Evolutionary conservation across 2,888 invertebrate species (phyloP).

Genomic region (Taenaris catops): DNA sequence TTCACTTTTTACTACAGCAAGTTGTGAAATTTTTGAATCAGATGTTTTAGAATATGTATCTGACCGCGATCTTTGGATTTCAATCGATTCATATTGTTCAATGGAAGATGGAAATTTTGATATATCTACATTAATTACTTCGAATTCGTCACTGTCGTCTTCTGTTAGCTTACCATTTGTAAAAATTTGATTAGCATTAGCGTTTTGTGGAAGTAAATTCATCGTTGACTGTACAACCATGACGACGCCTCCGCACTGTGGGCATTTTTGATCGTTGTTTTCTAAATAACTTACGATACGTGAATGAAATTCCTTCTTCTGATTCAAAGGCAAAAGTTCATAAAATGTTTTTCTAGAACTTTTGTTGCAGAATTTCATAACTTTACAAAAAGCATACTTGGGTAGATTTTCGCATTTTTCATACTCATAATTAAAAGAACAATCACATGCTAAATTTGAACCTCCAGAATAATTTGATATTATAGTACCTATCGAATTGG

Average conservation of each 20-base stretch:
- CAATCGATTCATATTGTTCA: constrained; percentile 9
- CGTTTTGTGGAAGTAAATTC: constrained; percentile 26
- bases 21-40: constrained; percentile 16
- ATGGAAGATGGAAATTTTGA: constrained; percentile 1
- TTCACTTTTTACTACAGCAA: constrained; percentile 16
- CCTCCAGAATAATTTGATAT: constrained; percentile 25
- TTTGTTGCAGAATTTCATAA: constrained; percentile 75
- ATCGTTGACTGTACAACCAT: constrained; percentile 50
- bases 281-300: constrained; percentile 71
- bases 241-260: constrained; percentile 61
- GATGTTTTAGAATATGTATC: constrained; percentile 21
- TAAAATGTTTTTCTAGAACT: constrained; percentile 74
- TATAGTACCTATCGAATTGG: constrained; percentile 26
- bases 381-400: constrained; percentile 77
- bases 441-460: constrained; percentile 48
- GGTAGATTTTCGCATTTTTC: constrained; percentile 54
- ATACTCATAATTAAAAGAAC: constrained; percentile 54
- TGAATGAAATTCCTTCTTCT: constrained; percentile 77
- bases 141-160: constrained; percentile 11
- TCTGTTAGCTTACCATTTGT: constrained; percentile 11
- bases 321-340: constrained; percentile 71
- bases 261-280: constrained; percentile 69
- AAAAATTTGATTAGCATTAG: constrained; percentile 3
- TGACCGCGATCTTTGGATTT: constrained; percentile 24
- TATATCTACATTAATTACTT: constrained; percentile 14